These are phyloP conservation scores for Tiliacea citrago DNA, from an alignment of 2,888 invertebrate species.

Conservation along the genomic window DNA sequence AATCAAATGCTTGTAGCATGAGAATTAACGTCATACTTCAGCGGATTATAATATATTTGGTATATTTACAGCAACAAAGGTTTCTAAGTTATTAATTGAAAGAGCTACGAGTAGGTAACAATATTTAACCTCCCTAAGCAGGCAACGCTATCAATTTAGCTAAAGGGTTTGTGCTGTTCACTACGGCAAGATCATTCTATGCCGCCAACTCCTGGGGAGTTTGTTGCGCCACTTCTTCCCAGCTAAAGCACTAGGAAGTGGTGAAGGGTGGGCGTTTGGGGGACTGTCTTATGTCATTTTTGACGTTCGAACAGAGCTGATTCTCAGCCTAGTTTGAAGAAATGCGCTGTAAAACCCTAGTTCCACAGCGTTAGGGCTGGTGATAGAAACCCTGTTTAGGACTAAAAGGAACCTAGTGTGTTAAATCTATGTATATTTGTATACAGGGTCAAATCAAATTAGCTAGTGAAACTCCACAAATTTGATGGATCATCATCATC, in stretches of 20 bases:
- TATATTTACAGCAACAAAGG: slow-evolving; percentile 3
- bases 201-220: too few species aligned
- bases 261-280: too few species aligned
- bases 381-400: not conserved
- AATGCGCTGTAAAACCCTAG: not conserved
- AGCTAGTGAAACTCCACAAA: too few species aligned
- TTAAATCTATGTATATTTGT: not conserved
- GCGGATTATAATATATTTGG: not conserved
- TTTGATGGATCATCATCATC: too few species aligned
- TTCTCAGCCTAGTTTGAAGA: too few species aligned
- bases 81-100: not conserved
- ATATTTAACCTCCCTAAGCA: not conserved
- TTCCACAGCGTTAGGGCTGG: not conserved
- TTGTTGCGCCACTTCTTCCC: too few species aligned
- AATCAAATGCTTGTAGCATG: slow-evolving; percentile 2
- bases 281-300: too few species aligned
- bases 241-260: too few species aligned
- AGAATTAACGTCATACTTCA: slow-evolving; percentile 1
- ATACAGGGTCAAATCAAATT: too few species aligned
- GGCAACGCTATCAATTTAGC: not conserved
- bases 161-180: not conserved
- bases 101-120: not conserved
- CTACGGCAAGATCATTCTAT: not conserved
- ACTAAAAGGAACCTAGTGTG: not conserved
- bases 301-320: too few species aligned